A percentile compares a stretch with the other conserved stretches of the same genome.
These are phyloP conservation scores for Mastacembelus armatus DNA, from an alignment of 2,797 vertebrate species.

Conservation along the genomic window DNA sequence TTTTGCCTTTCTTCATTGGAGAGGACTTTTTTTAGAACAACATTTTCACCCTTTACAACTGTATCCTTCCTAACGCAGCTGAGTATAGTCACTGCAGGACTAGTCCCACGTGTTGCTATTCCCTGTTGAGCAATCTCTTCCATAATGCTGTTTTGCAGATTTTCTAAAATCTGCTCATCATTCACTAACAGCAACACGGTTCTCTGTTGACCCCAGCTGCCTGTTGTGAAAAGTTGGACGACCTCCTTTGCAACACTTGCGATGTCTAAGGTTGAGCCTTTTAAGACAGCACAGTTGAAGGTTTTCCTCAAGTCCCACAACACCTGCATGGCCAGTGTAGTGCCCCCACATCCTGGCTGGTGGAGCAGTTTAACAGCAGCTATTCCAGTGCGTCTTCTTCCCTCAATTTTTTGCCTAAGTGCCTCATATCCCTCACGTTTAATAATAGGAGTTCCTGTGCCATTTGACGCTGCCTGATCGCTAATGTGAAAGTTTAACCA, in stretches of 20 bases:
- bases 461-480: constrained; percentile 1
- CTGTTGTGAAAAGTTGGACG: constrained; percentile 41
- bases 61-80: constrained; percentile 25
- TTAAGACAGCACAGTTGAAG: constrained; percentile 52
- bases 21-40: neutral
- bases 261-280: neutral
- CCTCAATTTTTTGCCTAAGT: neutral
- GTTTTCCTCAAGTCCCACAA: constrained; percentile 61
- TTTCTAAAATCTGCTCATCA: neutral
- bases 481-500: constrained; percentile 66
- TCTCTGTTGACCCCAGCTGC: rapidly evolving
- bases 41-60: rapidly evolving
- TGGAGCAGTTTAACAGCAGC: constrained; percentile 34
- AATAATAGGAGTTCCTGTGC: neutral
- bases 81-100: constrained; percentile 30
- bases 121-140: neutral
- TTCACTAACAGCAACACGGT: constrained; percentile 54
- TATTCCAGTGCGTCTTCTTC: rapidly evolving
- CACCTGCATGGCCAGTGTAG: constrained; percentile 68
- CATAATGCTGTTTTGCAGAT: constrained; percentile 9
- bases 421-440: constrained; percentile 22
- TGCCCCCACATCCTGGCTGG: constrained; percentile 58
- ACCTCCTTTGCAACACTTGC: constrained; percentile 15
- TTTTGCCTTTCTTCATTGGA: neutral
- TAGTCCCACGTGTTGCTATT: rapidly evolving